phyloP scores from a whole-genome alignment of 92 coral and sea anemone species.

The Plumapathes pennacea region DNA sequence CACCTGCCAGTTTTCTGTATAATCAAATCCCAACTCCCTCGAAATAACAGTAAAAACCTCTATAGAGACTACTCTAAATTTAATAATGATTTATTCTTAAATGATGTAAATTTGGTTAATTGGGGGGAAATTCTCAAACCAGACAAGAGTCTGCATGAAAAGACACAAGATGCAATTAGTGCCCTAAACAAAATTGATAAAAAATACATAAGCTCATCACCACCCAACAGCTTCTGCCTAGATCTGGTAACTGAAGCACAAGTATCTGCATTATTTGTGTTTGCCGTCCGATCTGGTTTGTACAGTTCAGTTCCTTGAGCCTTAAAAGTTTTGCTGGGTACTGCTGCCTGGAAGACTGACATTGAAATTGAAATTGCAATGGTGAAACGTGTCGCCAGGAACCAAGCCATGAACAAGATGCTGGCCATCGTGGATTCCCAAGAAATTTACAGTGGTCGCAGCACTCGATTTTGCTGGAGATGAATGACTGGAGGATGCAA shows the following conservation, averaged over 20 bases:
- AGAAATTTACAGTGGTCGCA: not conserved
- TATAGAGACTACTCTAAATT: conserved; percentile 47
- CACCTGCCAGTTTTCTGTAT: conserved; percentile 55
- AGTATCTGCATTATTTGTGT: too few species aligned
- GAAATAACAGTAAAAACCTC: conserved; percentile 16
- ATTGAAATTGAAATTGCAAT: conserved; percentile 26
- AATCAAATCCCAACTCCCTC: conserved; percentile 15
- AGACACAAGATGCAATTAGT: conserved; percentile 19
- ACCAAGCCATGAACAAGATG: conserved; percentile 29
- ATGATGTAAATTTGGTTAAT: conserved; percentile 23
- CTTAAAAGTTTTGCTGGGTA: conserved; percentile 3
- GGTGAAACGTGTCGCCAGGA: conserved; percentile 36
- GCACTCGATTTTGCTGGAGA: not conserved
- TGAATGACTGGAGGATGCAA: conserved; percentile 7
- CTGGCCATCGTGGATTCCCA: conserved; percentile 11
- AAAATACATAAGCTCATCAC: too few species aligned
- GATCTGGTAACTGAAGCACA: too few species aligned
- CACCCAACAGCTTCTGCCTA: too few species aligned
- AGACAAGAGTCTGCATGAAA: conserved; percentile 28
- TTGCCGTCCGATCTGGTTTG: too few species aligned
- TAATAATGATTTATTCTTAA: conserved; percentile 28
- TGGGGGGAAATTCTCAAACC: too few species aligned
- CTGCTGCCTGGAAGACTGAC: conserved; percentile 23
- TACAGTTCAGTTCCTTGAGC: too few species aligned
- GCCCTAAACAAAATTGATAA: conserved; percentile 24